These are phyloP conservation scores for Psettodes erumei DNA, from an alignment of 2,113 vertebrate species.

Conservation along the genomic window DNA sequence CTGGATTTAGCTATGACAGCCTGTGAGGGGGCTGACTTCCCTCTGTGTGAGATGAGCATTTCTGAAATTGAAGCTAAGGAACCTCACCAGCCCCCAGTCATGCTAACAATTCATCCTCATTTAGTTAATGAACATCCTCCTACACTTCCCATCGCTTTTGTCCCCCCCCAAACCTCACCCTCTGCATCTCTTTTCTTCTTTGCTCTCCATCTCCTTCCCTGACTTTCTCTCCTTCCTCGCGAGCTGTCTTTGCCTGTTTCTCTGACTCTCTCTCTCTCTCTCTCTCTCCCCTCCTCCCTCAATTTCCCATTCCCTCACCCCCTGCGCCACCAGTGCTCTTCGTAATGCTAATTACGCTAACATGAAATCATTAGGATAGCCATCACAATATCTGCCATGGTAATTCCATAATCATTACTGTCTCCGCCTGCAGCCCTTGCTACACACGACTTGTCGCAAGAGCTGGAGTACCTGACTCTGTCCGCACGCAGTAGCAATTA, in stretches of 20 bases:
- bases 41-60: slow-evolving; percentile 60
- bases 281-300: not conserved
- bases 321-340: slow-evolving; percentile 34
- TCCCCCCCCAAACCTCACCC: slow-evolving; percentile 21
- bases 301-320: slow-evolving; percentile 12
- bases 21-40: slow-evolving; percentile 61
- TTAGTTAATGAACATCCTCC: slow-evolving; percentile 77
- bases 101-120: slow-evolving; percentile 75
- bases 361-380: slow-evolving; percentile 78
- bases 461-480: slow-evolving; percentile 57
- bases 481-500: slow-evolving; percentile 63
- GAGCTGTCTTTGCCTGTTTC: slow-evolving; percentile 30
- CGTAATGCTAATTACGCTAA: slow-evolving; percentile 72
- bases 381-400: slow-evolving; percentile 71
- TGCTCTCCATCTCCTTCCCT: slow-evolving; percentile 36
- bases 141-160: slow-evolving; percentile 57
- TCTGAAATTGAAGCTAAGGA: slow-evolving; percentile 68
- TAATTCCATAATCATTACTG: slow-evolving; percentile 74
- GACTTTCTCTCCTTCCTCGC: slow-evolving; percentile 32
- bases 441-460: slow-evolving; percentile 24
- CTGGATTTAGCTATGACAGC: slow-evolving; percentile 56
- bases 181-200: slow-evolving; percentile 42
- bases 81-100: slow-evolving; percentile 70
- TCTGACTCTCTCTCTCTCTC: slow-evolving; percentile 15
- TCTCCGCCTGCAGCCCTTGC: slow-evolving; percentile 51